These are phyloP conservation scores for Microcebus tavaratra DNA, from an alignment of 2,113 vertebrate genomes.

Conservation along the genomic window DNA sequence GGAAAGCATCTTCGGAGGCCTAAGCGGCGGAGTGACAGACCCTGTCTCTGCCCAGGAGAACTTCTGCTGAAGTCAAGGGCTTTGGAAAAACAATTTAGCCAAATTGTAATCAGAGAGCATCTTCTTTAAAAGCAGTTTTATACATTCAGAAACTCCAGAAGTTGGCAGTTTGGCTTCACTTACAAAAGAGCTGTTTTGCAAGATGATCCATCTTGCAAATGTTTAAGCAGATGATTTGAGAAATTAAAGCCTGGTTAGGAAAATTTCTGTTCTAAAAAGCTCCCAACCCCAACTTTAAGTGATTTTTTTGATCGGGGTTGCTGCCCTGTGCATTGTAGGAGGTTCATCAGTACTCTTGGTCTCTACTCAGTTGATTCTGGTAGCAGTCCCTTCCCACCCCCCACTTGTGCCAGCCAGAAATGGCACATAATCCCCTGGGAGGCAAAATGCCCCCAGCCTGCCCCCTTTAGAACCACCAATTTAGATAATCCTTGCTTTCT, in stretches of 20 bases:
- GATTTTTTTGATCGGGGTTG: not conserved
- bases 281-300: not conserved
- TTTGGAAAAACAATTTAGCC: constrained; percentile 63
- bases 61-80: constrained; percentile 42
- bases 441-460: not conserved
- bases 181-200: constrained; percentile 70
- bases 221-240: constrained; percentile 56
- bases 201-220: constrained; percentile 62
- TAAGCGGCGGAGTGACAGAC: constrained; percentile 22
- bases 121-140: constrained; percentile 64
- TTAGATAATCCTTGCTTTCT: not conserved
- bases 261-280: constrained; percentile 8
- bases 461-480: not conserved
- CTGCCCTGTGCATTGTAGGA: not conserved
- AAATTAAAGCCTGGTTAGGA: constrained; percentile 47
- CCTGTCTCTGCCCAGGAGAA: constrained; percentile 58
- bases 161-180: constrained; percentile 65
- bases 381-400: not conserved
- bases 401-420: not conserved
- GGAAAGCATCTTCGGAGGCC: constrained; percentile 58
- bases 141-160: constrained; percentile 69
- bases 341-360: not conserved
- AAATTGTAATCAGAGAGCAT: constrained; percentile 59
- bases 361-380: not conserved
- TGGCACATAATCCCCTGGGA: not conserved